Base-by-base conservation (phyloP, 2,888 invertebrate species). In the Adela reaumurella region DNA sequence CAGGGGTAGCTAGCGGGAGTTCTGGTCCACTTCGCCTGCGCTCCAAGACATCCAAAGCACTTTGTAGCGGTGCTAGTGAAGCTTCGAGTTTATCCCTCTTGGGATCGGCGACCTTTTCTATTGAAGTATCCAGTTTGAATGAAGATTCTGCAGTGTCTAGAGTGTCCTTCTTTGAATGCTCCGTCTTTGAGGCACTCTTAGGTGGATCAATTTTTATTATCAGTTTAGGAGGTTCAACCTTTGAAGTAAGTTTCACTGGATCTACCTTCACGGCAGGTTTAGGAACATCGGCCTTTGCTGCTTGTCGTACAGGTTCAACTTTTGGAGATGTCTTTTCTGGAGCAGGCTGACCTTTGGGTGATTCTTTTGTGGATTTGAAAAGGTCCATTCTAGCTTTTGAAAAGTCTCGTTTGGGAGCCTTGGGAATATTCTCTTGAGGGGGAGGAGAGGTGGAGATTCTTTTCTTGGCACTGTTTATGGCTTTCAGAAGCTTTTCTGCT, bases 401-500 rank as follows among this genome's bases (percentile, higher is more conserved):
- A 14, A 59, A 49, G 47, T 74, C 73, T 43, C 64, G 65, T 53
- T 68, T 73, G 8, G 70, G 69, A 16, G 70, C 69, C 10, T 62
- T 61, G 20, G 69, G 62, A 17, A 63, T 62, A 28, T 66, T 67
- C 53, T 68, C 68, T n/a, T 62, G 55, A 1, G 68, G 73, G 10
- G 68, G 78, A 46, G 70, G 78, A 20, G 70, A 82, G 79, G 67
- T 78, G 48, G 68, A 82, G 52, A 71, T 67, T 57, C 67, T 73
- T 64, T 48, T 68, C 63, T 73, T 84, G 55, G 74, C 84, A 63
- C 72, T 84, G 65, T 71, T 83, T 64, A 70, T 81, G 5, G 83
- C 84, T 60, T 83, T 82, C 1, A 85, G 67, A 3, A 85, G 74
- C 59, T 83, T 84, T 55, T 85, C 85, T 1, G 84, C 84, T 56